Evolutionary conservation across 2,888 invertebrate genomes (phyloP), one percentile per base, ranked within the genome.

Genomic region (Luffia ferchaultella): DNA sequence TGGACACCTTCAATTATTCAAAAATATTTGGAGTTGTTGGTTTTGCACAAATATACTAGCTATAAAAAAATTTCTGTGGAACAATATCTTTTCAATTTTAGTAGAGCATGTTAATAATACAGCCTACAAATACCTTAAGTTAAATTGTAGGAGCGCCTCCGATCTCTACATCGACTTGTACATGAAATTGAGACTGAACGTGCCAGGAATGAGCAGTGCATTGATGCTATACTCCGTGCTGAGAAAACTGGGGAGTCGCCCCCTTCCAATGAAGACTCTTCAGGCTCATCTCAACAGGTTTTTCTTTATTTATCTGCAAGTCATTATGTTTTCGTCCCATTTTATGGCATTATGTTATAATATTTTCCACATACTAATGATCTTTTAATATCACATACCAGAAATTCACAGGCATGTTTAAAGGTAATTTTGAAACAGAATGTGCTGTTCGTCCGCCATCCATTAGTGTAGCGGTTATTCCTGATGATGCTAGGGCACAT

Each of bases 61-160:
- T n/a, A 5, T 43, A 9, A n/a, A 5, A n/a, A 43, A 9, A n/a
- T 43, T 7, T 43, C 5, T 12, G 7, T 40, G 9, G 12, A 40
- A 9, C 7, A 9, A 12, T 40, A 9, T 40, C 41, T 40, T 40
- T n/a, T n/a, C n/a, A n/a, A n/a, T n/a, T n/a, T n/a, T n/a, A n/a
- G n/a, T n/a, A n/a, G n/a, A n/a, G n/a, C n/a, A n/a, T n/a, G n/a
- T n/a, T n/a, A n/a, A n/a, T n/a, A n/a, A n/a, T n/a, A n/a, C n/a
- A n/a, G n/a, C n/a, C n/a, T n/a, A n/a, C n/a, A n/a, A n/a, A n/a
- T n/a, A n/a, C n/a, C n/a, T n/a, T n/a, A n/a, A n/a, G n/a, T n/a
- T n/a, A n/a, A n/a, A n/a, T n/a, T n/a, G n/a, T n/a, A 95, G 89
- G 96, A 96, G 59, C 87, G 94, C 16, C 74, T 96, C 17, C 90